Conservation (phyloP, 2,797 vertebrate genomes). For the Epinephelus malabaricus region DNA sequence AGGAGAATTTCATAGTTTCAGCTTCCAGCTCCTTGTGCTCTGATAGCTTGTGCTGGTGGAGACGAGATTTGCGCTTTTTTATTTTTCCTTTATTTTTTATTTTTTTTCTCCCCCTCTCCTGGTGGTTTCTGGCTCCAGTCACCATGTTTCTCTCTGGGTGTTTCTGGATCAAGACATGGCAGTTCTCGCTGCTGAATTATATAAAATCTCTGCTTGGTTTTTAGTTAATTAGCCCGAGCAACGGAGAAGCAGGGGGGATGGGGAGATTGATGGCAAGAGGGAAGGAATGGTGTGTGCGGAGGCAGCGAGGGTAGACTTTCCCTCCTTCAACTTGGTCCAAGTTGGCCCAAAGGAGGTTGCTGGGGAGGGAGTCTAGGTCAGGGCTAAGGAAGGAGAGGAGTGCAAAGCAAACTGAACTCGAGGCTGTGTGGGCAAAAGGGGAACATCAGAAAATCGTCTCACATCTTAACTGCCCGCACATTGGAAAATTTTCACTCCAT, state of each 20-base stretch:
- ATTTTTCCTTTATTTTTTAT: conserved; percentile 38
- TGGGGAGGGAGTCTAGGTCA: conserved; percentile 72
- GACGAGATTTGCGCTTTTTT: conserved; percentile 45
- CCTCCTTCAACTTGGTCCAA: conserved; percentile 85
- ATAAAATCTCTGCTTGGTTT: conserved; percentile 83
- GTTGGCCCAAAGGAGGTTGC: conserved; percentile 79
- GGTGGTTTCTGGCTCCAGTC: conserved; percentile 71
- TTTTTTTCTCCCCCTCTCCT: conserved; percentile 33
- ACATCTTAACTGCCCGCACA: conserved; percentile 43
- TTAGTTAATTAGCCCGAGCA: conserved; percentile 81
- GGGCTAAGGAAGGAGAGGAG: conserved; percentile 52
- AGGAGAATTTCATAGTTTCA: conserved; percentile 59
- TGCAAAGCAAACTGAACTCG: conserved; percentile 54
- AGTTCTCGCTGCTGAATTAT: conserved; percentile 82
- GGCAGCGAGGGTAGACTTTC: conserved; percentile 60
- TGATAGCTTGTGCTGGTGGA: conserved; percentile 44
- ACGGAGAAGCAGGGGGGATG: conserved; percentile 49
- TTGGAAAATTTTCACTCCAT: conserved; percentile 37
- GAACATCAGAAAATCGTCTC: conserved; percentile 56
- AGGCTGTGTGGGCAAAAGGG: conserved; percentile 48
- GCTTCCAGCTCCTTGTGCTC: conserved; percentile 34
- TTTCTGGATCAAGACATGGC: conserved; percentile 77
- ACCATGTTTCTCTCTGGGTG: conserved; percentile 74
- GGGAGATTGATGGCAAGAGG: conserved; percentile 61
- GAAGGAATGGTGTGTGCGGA: conserved; percentile 46